A percentile compares a stretch with the other conserved stretches of the same genome.
Evolutionary conservation across 2,888 invertebrate species (phyloP).

Genomic region (Tinea semifulvella): DNA sequence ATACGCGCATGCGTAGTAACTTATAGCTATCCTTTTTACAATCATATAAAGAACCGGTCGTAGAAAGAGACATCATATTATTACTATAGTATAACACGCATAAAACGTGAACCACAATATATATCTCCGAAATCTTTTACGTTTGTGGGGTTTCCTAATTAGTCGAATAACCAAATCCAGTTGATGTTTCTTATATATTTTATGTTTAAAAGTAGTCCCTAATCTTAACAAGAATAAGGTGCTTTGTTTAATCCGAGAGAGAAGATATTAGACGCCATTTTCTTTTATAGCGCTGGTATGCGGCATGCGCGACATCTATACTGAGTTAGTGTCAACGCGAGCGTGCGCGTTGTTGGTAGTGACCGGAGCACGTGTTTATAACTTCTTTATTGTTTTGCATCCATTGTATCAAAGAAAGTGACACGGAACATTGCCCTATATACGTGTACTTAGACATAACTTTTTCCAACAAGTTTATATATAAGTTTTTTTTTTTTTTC

Average conservation of each 20-base stretch:
- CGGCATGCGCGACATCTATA: slow-evolving; percentile 47
- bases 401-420: slow-evolving; percentile 51
- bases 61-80: background rate
- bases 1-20: slow-evolving; percentile 5
- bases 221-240: slow-evolving; percentile 22
- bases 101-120: background rate
- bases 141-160: background rate
- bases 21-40: slow-evolving; percentile 2
- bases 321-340: slow-evolving; percentile 55
- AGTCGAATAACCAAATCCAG: background rate
- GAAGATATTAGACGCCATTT: slow-evolving; percentile 50
- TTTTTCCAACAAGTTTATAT: slow-evolving; percentile 20
- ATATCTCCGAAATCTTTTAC: background rate
- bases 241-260: slow-evolving; percentile 2
- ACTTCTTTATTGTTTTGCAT: slow-evolving; percentile 43
- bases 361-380: slow-evolving; percentile 19
- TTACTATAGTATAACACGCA: background rate
- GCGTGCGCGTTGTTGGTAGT: slow-evolving; percentile 33
- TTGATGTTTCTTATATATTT: slow-evolving; percentile 5
- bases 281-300: slow-evolving; percentile 45
- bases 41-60: background rate
- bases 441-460: background rate
- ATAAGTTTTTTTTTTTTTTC: slow-evolving; percentile 24
- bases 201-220: slow-evolving; percentile 5
- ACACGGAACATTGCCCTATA: slow-evolving; percentile 29